Evolutionary conservation across 30 jellyfish, hydroid and myxozoan species (phyloP).

Genomic region (Aurelia sp.): DNA sequence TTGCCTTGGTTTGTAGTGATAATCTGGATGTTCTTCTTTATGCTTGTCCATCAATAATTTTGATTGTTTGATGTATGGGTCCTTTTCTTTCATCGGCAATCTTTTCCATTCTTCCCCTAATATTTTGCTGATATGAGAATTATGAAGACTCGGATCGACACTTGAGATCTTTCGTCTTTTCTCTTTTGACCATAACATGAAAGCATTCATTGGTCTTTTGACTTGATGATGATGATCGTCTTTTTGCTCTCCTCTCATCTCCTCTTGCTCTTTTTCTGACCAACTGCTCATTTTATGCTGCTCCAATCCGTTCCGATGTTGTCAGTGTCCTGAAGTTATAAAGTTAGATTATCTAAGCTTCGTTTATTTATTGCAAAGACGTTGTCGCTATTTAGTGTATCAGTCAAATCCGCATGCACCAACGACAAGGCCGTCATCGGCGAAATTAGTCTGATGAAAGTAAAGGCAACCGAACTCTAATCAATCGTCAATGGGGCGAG

Average conservation of each 20-base stretch:
- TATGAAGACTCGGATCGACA: constrained; percentile 85
- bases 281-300: constrained; percentile 3
- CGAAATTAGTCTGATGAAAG: neutral
- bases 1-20: constrained; percentile 87
- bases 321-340: neutral
- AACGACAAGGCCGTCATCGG: too few species aligned
- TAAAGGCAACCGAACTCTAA: constrained; percentile 37
- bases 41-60: constrained; percentile 77
- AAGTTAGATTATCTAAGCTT: neutral
- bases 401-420: too few species aligned
- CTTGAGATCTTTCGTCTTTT: constrained; percentile 78
- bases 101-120: constrained; percentile 91
- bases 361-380: too few species aligned
- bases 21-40: constrained; percentile 82
- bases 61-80: constrained; percentile 79
- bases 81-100: constrained; percentile 65
- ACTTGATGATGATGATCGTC: constrained; percentile 21
- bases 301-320: neutral
- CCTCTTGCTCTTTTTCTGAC: neutral
- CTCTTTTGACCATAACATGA: constrained; percentile 92
- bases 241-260: neutral
- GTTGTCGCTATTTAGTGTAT: too few species aligned
- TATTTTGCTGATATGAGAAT: constrained; percentile 84
- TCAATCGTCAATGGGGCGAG: constrained; percentile 20
- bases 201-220: constrained; percentile 92